phyloP scores from a whole-genome alignment of 1,140 invertebrate genomes.

The Tyrophagus putrescentiae region DNA sequence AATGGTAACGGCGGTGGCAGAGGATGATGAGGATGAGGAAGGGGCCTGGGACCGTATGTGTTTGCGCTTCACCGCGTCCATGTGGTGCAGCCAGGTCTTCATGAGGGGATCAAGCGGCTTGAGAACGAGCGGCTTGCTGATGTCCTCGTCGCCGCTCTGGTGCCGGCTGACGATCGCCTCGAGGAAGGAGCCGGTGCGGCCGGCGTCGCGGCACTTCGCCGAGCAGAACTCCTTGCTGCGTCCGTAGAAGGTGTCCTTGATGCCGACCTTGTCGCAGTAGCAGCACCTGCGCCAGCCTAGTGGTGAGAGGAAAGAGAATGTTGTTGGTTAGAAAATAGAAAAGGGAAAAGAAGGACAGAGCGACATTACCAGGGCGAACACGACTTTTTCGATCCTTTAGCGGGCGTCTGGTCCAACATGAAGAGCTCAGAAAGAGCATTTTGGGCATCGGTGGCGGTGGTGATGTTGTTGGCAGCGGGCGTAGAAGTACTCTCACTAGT shows the following conservation, averaged over 20 bases:
- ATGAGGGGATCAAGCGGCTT: neutral
- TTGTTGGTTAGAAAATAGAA: too few species aligned
- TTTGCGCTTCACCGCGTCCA: neutral
- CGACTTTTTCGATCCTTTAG: too few species aligned
- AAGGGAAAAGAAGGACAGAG: too few species aligned
- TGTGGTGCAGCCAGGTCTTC: neutral
- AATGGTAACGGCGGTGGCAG: too few species aligned
- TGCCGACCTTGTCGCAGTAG: neutral
- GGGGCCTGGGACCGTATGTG: neutral
- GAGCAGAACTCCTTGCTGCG: conserved; percentile 7
- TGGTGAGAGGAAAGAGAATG: too few species aligned
- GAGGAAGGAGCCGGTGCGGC: neutral
- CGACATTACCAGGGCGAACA: too few species aligned
- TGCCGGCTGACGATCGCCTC: neutral
- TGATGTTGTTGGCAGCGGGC: too few species aligned
- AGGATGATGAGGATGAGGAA: neutral
- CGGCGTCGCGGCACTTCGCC: neutral
- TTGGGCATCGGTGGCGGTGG: too few species aligned
- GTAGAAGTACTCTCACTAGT: too few species aligned
- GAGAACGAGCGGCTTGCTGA: neutral
- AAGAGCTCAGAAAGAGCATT: too few species aligned
- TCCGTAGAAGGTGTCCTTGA: conserved; percentile 11
- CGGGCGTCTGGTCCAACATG: too few species aligned
- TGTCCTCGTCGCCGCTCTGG: neutral
- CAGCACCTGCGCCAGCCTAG: neutral